These are phyloP conservation scores for Notothenia rossii DNA, from an alignment of 2,113 vertebrate species.

Conservation along the genomic window DNA sequence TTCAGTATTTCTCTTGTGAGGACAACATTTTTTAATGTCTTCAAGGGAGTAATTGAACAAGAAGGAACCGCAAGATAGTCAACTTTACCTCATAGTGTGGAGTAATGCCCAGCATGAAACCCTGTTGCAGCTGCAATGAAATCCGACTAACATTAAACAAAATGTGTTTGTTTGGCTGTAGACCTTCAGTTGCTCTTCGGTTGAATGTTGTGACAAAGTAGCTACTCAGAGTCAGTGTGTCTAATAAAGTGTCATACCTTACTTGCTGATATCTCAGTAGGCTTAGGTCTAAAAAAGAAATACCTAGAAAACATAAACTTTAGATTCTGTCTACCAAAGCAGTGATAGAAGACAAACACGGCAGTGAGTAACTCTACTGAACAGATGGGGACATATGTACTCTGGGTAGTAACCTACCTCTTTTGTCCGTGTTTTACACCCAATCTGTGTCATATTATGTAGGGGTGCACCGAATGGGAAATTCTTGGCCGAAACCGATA, in stretches of 20 bases:
- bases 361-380: background rate
- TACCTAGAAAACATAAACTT: background rate
- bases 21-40: too few species aligned
- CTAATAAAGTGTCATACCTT: background rate
- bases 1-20: too few species aligned
- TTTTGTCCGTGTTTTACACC: constrained; percentile 9
- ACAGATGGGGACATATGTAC: constrained; percentile 13
- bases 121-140: background rate
- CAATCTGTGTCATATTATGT: constrained; percentile 25
- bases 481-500: too few species aligned
- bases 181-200: background rate
- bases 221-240: background rate
- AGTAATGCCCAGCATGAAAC: background rate
- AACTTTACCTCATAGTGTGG: background rate
- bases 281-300: background rate
- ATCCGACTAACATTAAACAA: background rate
- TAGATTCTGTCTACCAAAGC: background rate
- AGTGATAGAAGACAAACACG: background rate
- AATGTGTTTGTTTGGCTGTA: background rate
- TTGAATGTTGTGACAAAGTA: background rate
- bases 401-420: too few species aligned
- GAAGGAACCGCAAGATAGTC: background rate
- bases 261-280: background rate
- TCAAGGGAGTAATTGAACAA: too few species aligned
- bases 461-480: too few species aligned